Evolutionary conservation across 1,140 invertebrate genomes (phyloP), one percentile per base, ranked within the genome.

Genomic region (Mesaphorura yosii): DNA sequence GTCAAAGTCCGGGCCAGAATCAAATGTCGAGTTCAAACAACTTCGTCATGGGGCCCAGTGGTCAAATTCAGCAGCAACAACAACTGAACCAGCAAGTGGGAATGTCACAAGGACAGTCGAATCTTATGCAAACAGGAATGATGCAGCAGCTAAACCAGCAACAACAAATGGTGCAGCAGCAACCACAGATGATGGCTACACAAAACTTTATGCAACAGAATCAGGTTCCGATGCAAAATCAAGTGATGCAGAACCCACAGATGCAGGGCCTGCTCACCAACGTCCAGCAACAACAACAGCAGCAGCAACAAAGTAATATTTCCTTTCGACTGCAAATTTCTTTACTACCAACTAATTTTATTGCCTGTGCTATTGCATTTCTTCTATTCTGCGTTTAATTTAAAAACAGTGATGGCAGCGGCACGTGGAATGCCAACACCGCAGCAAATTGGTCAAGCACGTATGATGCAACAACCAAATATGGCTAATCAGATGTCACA

Each of bases 221-320:
- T 19, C 34, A 29, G 17, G 44, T 23, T 3, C 51, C 50, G 48
- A 46, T 58, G 56, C 48, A 52, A 19, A 17, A 40, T 44, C 46
- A 53, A 29, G 29, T 56, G 20, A 72, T 71, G 64, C 68, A 67
- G 51, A 70, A 67, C 42, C 41, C 40, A 54, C 73, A 73, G 56
- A 64, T 75, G 54, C n/a, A n/a, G 69, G 70, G 46, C 70, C 66
- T 51, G 77, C 78, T 64, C 75, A 77, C 63, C 44, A 48, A 29
- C 66, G 15, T 67, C 67, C 46, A 69, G 70, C 48, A 70, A 71
- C 65, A 65, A 66, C 4, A 64, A 51, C 59, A 65, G 55, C 53
- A 58, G 15, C 58, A 58, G 45, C 39, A 41, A 23, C 65, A 67
- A 42, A 12, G 6, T 25, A 10, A 50, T 26, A 50, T 26, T 38